These are phyloP conservation scores for Drosophila mimica DNA, from an alignment of 2,888 invertebrate species.

Conservation along the genomic window DNA sequence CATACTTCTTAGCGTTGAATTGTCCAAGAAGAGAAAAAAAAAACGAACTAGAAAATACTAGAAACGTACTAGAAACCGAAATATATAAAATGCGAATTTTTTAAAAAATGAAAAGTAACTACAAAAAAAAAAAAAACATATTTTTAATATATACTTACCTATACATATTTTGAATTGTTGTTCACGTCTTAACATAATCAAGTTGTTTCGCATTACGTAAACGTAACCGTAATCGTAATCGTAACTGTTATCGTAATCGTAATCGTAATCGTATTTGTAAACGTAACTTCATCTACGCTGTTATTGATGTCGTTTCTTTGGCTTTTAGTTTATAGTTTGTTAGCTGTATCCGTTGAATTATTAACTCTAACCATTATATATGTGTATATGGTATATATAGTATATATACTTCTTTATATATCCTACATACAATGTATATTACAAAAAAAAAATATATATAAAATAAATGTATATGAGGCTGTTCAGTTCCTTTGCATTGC, in stretches of 20 bases:
- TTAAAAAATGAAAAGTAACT: conserved; percentile 16
- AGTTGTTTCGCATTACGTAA: conserved; percentile 60
- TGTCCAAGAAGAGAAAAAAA: conserved; percentile 60
- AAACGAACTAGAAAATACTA: conserved; percentile 24
- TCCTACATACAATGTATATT: conserved; percentile 26
- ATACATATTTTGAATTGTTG: conserved; percentile 70
- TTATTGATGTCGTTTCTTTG: conserved; percentile 64
- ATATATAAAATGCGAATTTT: conserved; percentile 22
- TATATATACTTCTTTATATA: conserved; percentile 33
- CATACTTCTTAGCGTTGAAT: conserved; percentile 68
- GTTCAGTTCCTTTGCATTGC: conserved; percentile 35
- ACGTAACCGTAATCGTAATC: conserved; percentile 49
- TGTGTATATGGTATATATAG: conserved; percentile 47
- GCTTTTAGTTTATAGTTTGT: conserved; percentile 70
- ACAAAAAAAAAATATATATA: neutral
- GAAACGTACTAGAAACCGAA: conserved; percentile 19
- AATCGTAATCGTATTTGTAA: conserved; percentile 54
- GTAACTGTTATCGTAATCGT: conserved; percentile 56
- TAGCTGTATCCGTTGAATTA: conserved; percentile 63
- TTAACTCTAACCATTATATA: conserved; percentile 45
- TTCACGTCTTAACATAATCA: conserved; percentile 67
- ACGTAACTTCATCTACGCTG: conserved; percentile 69
- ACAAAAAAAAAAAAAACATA: conserved; percentile 16
- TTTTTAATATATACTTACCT: conserved; percentile 36
- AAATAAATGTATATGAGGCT: conserved; percentile 13